phyloP scores from a whole-genome alignment of 1,140 invertebrate genomes.

The Brachionus koreanus region DNA sequence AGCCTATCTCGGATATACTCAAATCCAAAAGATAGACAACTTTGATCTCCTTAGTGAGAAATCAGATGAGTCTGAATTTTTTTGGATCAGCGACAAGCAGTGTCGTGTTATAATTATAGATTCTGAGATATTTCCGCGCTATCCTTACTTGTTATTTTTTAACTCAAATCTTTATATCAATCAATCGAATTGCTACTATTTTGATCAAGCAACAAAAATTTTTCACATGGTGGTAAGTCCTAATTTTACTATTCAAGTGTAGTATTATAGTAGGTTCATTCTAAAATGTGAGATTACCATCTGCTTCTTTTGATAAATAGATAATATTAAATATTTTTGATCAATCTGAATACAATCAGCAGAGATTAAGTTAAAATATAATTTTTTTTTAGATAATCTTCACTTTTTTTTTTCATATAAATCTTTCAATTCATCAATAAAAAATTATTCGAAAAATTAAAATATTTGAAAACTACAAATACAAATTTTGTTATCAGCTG shows the following conservation, averaged over 20 bases:
- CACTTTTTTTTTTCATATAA: too few relatives aligned
- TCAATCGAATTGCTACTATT: background rate
- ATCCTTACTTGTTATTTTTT: background rate
- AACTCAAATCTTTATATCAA: slow-evolving; percentile 16
- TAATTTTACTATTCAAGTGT: background rate
- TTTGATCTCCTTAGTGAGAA: background rate
- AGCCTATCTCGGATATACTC: background rate
- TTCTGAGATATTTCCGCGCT: background rate
- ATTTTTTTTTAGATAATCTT: too few relatives aligned
- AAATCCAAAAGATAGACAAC: background rate
- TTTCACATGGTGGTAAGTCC: background rate
- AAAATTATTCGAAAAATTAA: too few relatives aligned
- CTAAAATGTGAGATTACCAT: too few relatives aligned
- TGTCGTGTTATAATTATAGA: background rate
- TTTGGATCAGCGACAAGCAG: background rate
- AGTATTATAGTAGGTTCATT: too few relatives aligned
- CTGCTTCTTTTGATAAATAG: too few relatives aligned
- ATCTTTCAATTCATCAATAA: too few relatives aligned
- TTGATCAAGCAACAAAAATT: background rate
- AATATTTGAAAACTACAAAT: too few relatives aligned
- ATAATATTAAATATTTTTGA: too few relatives aligned
- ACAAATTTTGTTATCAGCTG: too few relatives aligned
- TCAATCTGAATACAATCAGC: too few relatives aligned
- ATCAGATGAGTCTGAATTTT: background rate
- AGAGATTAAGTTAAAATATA: too few relatives aligned